Base-by-base conservation (phyloP, 2,888 invertebrate genomes). In the Callosobruchus maculatus region DNA sequence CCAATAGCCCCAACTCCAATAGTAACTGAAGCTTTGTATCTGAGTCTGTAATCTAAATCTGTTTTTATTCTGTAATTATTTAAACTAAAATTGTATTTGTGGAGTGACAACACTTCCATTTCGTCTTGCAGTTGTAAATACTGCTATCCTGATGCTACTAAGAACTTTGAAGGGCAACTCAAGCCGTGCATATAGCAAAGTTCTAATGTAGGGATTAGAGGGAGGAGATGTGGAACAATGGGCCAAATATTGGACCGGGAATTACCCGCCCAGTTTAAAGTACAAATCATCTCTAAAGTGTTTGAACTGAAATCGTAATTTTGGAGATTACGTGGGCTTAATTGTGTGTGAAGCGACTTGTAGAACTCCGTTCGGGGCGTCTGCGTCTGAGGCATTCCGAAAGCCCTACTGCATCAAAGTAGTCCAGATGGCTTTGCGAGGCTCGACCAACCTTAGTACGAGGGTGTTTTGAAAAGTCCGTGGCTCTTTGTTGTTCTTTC, bases 241-340 rank as follows among this genome's bases (percentile, higher is more conserved):
- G 74, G 73, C 66, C 71, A 75, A 76, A 78, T 78, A 77, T 75
- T 78, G 73, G 72, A 72, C 70, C 22, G 73, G 72, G 74, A 72
- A 74, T 72, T 72, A 76, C 73, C 68, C 70, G 20, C 66, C 71
- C 74, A 71, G 73, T 74, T 71, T 72, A 73, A 73, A 74, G 74
- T 74, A 76, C 77, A 75, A 77, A 77, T 78, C 78, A 78, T 76
- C 77, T 75, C 73, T 73, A 77, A 76, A 74, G 78, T 77, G 78
- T 75, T 76, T 78, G 73, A 78, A 77, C 76, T 78, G 77, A 76
- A 74, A 77, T 74, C 71, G 74, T 77, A 77, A 78, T 78, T 77
- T 76, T 73, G 70, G 72, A 77, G 76, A 77, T 77, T 77, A 78
- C 78, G 76, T 75, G 77, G 76, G 76, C 77, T 77, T 76, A 78